Conservation (phyloP, 2,888 invertebrate species). For the Lottia scabra region DNA sequence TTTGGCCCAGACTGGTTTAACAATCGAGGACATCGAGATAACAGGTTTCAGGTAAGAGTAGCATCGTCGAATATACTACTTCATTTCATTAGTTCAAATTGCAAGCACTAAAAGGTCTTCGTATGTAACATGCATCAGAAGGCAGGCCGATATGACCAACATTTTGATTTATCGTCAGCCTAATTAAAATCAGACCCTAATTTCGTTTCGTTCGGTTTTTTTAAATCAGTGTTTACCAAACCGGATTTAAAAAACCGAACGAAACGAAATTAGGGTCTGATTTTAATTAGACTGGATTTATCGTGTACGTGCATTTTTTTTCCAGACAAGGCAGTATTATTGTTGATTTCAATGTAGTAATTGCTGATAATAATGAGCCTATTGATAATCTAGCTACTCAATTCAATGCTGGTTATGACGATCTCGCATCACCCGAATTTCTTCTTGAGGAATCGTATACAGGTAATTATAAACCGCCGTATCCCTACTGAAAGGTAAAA, state of each 20-base stretch:
- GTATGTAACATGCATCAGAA: no score
- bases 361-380: constrained; percentile 14
- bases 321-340: constrained; percentile 30
- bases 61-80: no score
- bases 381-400: constrained; percentile 13
- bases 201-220: no score
- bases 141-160: no score
- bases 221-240: no score
- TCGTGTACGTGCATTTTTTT: neutral
- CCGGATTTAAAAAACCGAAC: no score
- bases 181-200: no score
- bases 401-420: constrained; percentile 25
- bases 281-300: neutral
- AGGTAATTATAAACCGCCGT: constrained; percentile 11
- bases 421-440: constrained; percentile 12
- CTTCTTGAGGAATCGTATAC: constrained; percentile 20
- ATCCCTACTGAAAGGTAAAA: no score
- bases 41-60: constrained; percentile 21
- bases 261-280: no score
- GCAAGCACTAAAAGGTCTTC: no score
- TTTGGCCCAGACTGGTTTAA: constrained; percentile 11
- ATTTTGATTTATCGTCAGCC: no score
- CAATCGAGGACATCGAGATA: constrained; percentile 18
- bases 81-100: no score
- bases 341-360: constrained; percentile 23